Evolutionary conservation across 2,797 vertebrate species (phyloP), one percentile per base, ranked within the genome.

Genomic region (Rhinoraja longicauda): DNA sequence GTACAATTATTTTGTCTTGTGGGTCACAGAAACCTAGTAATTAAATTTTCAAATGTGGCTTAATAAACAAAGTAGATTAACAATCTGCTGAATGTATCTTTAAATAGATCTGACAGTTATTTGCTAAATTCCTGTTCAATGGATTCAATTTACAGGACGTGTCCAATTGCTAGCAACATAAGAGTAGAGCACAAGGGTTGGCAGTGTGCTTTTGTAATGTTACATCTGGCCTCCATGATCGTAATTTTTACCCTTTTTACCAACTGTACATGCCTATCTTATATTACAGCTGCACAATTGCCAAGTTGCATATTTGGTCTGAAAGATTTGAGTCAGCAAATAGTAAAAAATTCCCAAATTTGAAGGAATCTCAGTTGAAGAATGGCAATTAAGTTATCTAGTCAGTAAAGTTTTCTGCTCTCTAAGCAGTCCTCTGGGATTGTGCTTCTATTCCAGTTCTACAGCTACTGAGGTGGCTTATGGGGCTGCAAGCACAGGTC

Each of bases 41-140:
- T 92, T 92, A 92, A 92, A 92, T 92, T 92, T 92, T 92, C 90
- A 92, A 92, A 92, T 92, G 90, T 92, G 90, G 90, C 90, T 92
- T 92, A 92, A 92, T 92, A 92, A 91, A 91, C 90, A 91, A 92
- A 73, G 90, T 92, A 45, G 70, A 92, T 92, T 92, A 73, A 92
- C 39, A 92, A 92, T 92, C 90, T 92, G 90, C 70, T 53, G 70
- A 92, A 24, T 75, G 24, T 92, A 92, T 75, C 90, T 92, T 92
- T 73, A 92, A 92, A 92, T 92, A 92, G 90, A 57, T 75, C 39
- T 92, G 70, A 92, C 90, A 92, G 90, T 75, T 92, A 92, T 92
- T 92, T 92, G 90, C 12, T 53, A 92, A 91, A 92, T 92, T 92
- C 70, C 90, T 92, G 90, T 70, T 92, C 90, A 92, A 92, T 92